Conservation (phyloP, 2,888 invertebrate genomes). For the Troides helena region DNA sequence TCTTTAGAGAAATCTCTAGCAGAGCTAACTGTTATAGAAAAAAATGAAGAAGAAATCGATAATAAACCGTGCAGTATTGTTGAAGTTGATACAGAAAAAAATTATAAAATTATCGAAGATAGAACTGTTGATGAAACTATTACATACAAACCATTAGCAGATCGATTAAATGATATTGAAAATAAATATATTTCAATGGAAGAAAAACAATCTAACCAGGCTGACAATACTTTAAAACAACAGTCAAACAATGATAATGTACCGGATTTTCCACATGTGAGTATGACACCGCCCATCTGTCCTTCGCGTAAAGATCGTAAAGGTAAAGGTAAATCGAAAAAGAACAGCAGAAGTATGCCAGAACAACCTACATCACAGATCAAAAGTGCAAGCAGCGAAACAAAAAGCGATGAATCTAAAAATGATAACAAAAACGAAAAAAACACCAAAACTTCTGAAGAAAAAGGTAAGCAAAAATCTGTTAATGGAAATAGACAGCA, state of each 20-base stretch:
- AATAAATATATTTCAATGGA: conserved; percentile 6
- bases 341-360: conserved; percentile 58
- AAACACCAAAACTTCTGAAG: conserved; percentile 43
- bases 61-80: conserved; percentile 34
- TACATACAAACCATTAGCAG: conserved; percentile 26
- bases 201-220: background rate
- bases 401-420: conserved; percentile 35
- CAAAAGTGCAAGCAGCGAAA: conserved; percentile 31
- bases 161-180: conserved; percentile 26
- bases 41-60: conserved; percentile 50
- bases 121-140: conserved; percentile 18
- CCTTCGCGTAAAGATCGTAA: conserved; percentile 65
- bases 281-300: conserved; percentile 41
- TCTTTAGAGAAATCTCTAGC: conserved; percentile 72
- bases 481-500: conserved; percentile 24
- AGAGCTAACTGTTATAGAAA: conserved; percentile 62
- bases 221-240: background rate
- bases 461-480: conserved; percentile 59
- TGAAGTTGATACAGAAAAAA: conserved; percentile 27
- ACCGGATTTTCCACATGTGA: conserved; percentile 30
- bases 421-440: conserved; percentile 48
- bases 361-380: conserved; percentile 34
- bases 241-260: conserved; percentile 16
- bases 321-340: conserved; percentile 64
- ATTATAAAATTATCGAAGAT: conserved; percentile 27